Evolutionary conservation across 2,113 vertebrate genomes (phyloP).

Genomic region (Aleadryas rufinucha): DNA sequence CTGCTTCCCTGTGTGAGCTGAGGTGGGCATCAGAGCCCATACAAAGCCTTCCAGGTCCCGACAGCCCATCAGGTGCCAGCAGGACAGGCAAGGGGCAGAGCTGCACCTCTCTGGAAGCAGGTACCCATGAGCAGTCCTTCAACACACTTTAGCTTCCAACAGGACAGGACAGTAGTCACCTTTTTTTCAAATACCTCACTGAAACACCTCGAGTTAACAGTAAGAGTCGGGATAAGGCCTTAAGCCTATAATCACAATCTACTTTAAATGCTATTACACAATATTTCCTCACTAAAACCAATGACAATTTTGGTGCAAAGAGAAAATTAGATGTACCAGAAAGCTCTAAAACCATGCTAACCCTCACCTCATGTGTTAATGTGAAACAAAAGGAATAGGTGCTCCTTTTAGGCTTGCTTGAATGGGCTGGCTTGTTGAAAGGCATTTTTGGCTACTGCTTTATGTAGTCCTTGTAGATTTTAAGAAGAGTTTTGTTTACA

Average conservation of each 20-base stretch:
- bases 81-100: neutral
- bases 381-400: neutral
- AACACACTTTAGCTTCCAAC: neutral
- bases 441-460: neutral
- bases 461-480: neutral
- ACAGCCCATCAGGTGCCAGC: accelerated
- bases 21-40: neutral
- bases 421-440: neutral
- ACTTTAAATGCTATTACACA: neutral
- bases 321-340: neutral
- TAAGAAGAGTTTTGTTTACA: neutral
- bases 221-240: neutral
- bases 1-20: neutral
- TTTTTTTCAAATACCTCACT: neutral
- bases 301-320: neutral
- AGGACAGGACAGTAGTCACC: neutral
- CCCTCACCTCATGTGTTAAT: neutral
- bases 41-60: accelerated
- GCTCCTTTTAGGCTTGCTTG: neutral
- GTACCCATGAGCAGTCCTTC: accelerated
- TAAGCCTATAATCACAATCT: neutral
- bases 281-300: neutral
- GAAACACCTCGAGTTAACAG: neutral
- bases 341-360: neutral
- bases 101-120: neutral